Conservation (phyloP, 2,888 invertebrate species). For the Heliconius charithonia region DNA sequence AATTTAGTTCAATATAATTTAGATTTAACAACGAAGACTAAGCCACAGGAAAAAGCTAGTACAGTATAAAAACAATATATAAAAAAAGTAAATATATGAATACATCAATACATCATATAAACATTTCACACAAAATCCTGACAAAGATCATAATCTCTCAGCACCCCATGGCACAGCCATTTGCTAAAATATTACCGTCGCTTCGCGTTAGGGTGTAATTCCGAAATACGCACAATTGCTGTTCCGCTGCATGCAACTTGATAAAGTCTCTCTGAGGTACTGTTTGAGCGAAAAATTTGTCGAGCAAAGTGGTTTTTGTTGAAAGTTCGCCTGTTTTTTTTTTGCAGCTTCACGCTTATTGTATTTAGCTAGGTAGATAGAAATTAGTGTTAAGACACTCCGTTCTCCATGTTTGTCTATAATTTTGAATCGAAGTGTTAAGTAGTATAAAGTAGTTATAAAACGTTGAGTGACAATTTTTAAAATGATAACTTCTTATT, state of each 20-base stretch:
- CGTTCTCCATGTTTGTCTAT: neutral
- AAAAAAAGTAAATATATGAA: neutral
- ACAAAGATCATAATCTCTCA: conserved; percentile 35
- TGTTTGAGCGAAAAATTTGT: conserved; percentile 28
- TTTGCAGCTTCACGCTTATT: neutral
- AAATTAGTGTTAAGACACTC: neutral
- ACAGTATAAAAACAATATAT: neutral
- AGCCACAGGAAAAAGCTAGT: neutral
- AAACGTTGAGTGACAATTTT: neutral
- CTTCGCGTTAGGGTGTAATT: conserved; percentile 37
- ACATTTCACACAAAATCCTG: conserved; percentile 7
- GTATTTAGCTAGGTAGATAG: neutral
- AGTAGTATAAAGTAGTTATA: no score
- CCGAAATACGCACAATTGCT: conserved; percentile 49
- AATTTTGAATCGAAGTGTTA: no score
- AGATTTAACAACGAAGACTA: no score
- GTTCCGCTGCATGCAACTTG: conserved; percentile 44
- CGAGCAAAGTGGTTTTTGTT: neutral
- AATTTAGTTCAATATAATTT: no score
- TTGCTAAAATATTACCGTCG: conserved; percentile 46
- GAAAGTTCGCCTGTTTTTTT: neutral
- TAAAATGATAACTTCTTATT: neutral
- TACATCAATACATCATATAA: neutral
- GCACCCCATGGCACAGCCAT: conserved; percentile 35
- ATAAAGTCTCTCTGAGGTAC: conserved; percentile 52